Evolutionary conservation across 1,140 invertebrate species (phyloP).

Genomic region (Drosophila chauvacae): DNA sequence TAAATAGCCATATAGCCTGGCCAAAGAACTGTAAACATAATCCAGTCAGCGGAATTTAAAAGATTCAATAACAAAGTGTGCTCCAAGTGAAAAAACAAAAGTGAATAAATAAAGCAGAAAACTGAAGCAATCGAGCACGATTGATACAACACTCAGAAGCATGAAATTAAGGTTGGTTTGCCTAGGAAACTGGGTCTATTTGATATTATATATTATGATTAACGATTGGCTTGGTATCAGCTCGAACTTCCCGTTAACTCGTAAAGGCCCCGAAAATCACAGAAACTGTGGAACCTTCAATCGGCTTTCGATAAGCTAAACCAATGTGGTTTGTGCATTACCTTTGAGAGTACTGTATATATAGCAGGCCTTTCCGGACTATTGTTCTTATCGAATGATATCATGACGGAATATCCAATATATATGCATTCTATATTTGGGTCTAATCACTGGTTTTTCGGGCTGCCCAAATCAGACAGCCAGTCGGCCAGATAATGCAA

Average conservation of each 20-base stretch:
- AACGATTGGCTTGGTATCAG: slow-evolving; percentile 14
- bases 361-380: slow-evolving; percentile 9
- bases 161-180: slow-evolving; percentile 69
- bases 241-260: slow-evolving; percentile 7
- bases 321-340: slow-evolving; percentile 14
- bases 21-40: slow-evolving; percentile 64
- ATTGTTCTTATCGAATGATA: slow-evolving; percentile 36
- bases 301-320: slow-evolving; percentile 56
- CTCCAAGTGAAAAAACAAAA: slow-evolving; percentile 23
- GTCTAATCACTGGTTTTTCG: slow-evolving; percentile 29
- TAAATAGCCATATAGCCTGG: slow-evolving; percentile 37
- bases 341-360: slow-evolving; percentile 1
- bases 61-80: slow-evolving; percentile 53
- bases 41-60: slow-evolving; percentile 49
- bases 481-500: slow-evolving; percentile 36
- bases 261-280: slow-evolving; percentile 30
- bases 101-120: slow-evolving; percentile 29
- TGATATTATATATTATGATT: slow-evolving; percentile 11
- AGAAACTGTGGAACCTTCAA: slow-evolving; percentile 28
- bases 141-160: slow-evolving; percentile 66
- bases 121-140: slow-evolving; percentile 42
- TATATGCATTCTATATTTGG: slow-evolving; percentile 32
- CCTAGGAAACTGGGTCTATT: slow-evolving; percentile 7
- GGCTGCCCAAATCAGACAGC: slow-evolving; percentile 33
- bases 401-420: slow-evolving; percentile 49